Evolutionary conservation across 2,797 vertebrate species (phyloP).

Genomic region (Cetoscarus ocellatus): DNA sequence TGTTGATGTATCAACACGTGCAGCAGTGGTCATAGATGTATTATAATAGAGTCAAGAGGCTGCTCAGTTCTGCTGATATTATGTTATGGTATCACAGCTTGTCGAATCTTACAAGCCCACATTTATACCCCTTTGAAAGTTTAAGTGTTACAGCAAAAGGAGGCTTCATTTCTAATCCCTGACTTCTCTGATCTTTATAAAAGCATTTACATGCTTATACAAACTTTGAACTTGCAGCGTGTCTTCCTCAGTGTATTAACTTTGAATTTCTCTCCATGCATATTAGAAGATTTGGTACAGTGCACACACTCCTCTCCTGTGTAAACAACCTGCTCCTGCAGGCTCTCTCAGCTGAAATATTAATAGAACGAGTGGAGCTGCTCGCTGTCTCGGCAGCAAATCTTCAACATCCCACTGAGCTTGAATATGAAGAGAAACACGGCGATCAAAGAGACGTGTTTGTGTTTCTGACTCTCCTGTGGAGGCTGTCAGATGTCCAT

Average conservation of each 20-base stretch:
- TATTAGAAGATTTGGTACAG: slow-evolving; percentile 36
- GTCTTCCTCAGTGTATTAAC: slow-evolving; percentile 3
- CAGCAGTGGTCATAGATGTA: no score
- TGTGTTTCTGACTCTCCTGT: slow-evolving; percentile 39
- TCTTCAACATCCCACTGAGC: slow-evolving; percentile 46
- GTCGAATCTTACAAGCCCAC: no score
- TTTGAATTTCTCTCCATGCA: slow-evolving; percentile 22
- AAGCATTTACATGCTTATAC: not conserved
- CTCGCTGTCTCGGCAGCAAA: slow-evolving; percentile 25
- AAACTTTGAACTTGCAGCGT: slow-evolving; percentile 12
- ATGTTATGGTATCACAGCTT: no score
- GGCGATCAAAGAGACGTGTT: slow-evolving; percentile 57
- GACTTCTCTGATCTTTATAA: slow-evolving; percentile 6
- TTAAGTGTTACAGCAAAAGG: not conserved
- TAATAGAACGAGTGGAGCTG: slow-evolving; percentile 56
- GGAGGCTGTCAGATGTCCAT: slow-evolving; percentile 33
- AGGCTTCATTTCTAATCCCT: not conserved
- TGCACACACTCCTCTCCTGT: slow-evolving; percentile 40
- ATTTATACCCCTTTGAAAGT: no score
- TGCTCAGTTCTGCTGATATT: no score
- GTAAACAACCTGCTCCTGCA: slow-evolving; percentile 61
- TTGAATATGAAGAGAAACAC: slow-evolving; percentile 11
- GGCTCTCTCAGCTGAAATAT: slow-evolving; percentile 54
- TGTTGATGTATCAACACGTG: no score
- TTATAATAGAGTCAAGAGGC: no score